Conservation (phyloP, 2,888 invertebrate species). For the Hedychridium roseum region DNA sequence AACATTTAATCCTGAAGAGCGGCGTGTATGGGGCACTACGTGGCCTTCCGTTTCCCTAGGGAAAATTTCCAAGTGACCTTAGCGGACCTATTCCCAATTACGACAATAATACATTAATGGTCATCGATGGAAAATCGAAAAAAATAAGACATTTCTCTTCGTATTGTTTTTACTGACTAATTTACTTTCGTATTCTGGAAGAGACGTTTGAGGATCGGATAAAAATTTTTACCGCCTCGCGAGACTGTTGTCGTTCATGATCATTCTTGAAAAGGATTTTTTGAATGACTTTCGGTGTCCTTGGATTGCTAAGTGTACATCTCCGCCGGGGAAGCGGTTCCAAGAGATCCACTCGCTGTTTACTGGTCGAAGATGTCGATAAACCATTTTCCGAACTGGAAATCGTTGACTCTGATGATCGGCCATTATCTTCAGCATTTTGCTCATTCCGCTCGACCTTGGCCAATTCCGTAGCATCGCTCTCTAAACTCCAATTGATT, state of each 20-base stretch:
- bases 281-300: background rate
- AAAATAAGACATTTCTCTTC: background rate
- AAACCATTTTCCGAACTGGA: background rate
- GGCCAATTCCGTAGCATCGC: background rate
- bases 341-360: conserved; percentile 4
- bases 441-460: background rate
- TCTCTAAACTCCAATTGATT: background rate
- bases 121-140: background rate
- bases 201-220: background rate
- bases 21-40: background rate
- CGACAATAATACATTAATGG: background rate
- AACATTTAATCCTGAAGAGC: background rate
- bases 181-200: background rate
- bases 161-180: background rate
- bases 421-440: background rate
- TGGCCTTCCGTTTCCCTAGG: background rate
- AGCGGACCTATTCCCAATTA: background rate
- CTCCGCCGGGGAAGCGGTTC: background rate
- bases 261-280: background rate
- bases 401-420: background rate
- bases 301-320: background rate
- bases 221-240: background rate
- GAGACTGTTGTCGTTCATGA: background rate
- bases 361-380: conserved; percentile 3
- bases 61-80: background rate